Evolutionary conservation across 2,113 vertebrate species (phyloP), one percentile per base, ranked within the genome.

Genomic region (Ptychochromis oligacanthus): DNA sequence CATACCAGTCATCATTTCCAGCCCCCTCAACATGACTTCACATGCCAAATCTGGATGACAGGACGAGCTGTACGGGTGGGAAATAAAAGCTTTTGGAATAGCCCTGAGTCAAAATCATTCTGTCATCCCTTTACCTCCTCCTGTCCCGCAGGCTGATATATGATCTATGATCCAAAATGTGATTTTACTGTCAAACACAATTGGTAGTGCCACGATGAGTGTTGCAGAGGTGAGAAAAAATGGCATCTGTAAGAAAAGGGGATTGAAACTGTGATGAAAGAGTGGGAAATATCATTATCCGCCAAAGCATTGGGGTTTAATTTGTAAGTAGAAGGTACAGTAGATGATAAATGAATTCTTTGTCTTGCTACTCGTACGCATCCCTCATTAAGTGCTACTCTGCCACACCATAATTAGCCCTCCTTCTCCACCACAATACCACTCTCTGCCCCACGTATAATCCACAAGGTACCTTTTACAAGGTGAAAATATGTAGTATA

Each of bases 151-250:
- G 75, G 83, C 86, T 88, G 89, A 88, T 87, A 83, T 85, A 70
- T 92, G 89, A 93, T 87, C 86, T 90, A 82, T 89, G 81, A 91
- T 90, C 85, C 79, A 85, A 92, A 89, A 93, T 89, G 84, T 90
- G 89, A 94, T 93, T 91, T 93, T 83, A 92, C 93, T 90, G 89
- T 94, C 94, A 93, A 88, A 89, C 89, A 79, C 88, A 90, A 89
- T 91, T 83, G 92, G 67, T 60, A 52, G 86, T 83, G 86, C 74
- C 82, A 86, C 79, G 75, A 70, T 79, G 83, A 89, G 79, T 56
- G 84, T 89, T 79, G 82, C 77, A 11, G 46, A 82, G 81, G 88
- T 85, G 90, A 92, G 46, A 80, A 84, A 76, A 83, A 88, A 89
- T 87, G 56, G 79, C 83, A 38, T 87, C 60, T 91, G 57, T 67